Base-by-base conservation (phyloP, 2,797 vertebrate species). In the Tragelaphus oryx region DNA sequence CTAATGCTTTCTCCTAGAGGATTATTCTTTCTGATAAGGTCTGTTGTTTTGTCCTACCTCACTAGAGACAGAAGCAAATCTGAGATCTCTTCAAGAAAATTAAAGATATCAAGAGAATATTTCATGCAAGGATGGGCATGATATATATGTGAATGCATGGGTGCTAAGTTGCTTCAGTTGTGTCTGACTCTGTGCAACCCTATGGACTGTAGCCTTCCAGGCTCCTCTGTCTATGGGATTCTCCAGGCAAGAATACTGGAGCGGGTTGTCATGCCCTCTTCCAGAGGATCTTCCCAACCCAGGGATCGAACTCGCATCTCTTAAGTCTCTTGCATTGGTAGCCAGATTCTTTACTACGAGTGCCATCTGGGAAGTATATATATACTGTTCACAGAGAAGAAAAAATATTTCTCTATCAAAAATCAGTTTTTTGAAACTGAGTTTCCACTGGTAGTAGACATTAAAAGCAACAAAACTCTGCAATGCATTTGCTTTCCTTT, bases 1-100 rank as follows among this genome's bases (percentile, higher is more conserved):
- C 96, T 95, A 92, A 97, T 84, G 5, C 50, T 76, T 96, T 97
- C 37, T 0, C 0, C 46, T 81, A 37, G 54, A 94, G 26, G 37
- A 78, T 41, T 90, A 97, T 97, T 96, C 80, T 24, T 93, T 80
- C 95, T 97, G 96, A 96, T 93, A 97, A 48, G 3, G 44, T 93
- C 96, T 97, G 8, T 4, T 33, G 8, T 18, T 79, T 57, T 46
- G 30, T 96, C 96, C 90, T 88, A 14, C 97, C 89, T 98, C 91
- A 95, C 97, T 97, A 97, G 81, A 95, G 41, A 86, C 30, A 93
- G 46, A 95, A 59, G 52, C 2, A 97, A 91, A 95, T 75, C 89
- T 94, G 60, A 89, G 91, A 44, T 44, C 37, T 26, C 37, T 26
- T 44, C 68, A 71, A 71, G 22, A 71, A 71, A 71, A 71, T 71